Evolutionary conservation across 2,797 vertebrate genomes (phyloP).

Genomic region (Hypotaenidia okinawae): DNA sequence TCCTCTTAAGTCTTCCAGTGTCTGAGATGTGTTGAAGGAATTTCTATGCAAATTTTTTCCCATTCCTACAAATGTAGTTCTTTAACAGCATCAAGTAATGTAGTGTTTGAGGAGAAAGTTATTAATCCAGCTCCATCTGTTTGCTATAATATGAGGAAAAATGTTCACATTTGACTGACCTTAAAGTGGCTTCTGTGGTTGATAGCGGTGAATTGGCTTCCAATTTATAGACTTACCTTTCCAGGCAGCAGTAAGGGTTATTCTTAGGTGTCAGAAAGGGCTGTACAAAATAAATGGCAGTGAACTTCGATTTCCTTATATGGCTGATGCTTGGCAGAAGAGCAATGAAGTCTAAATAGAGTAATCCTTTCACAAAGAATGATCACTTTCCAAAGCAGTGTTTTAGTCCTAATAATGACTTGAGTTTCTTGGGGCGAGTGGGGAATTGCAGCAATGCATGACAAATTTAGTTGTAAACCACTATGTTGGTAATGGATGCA

Average conservation of each 20-base stretch:
- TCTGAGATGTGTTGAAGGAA: not conserved
- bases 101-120: not conserved
- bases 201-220: slow-evolving; percentile 1
- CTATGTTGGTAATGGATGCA: slow-evolving; percentile 17
- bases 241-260: slow-evolving; percentile 46
- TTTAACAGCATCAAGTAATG: not conserved
- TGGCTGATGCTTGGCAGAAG: slow-evolving; percentile 73
- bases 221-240: slow-evolving; percentile 37
- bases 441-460: slow-evolving; percentile 21
- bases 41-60: not conserved
- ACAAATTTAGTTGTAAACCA: slow-evolving; percentile 48
- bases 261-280: slow-evolving; percentile 66
- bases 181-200: not conserved
- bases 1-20: not conserved
- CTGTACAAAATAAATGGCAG: slow-evolving; percentile 69
- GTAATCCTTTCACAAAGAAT: slow-evolving; percentile 68
- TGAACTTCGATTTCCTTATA: slow-evolving; percentile 78
- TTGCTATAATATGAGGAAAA: not conserved
- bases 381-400: slow-evolving; percentile 40
- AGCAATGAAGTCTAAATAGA: slow-evolving; percentile 71
- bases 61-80: not conserved
- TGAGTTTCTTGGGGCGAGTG: not conserved
- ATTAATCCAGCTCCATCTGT: not conserved
- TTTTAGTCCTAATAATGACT: slow-evolving; percentile 42
- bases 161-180: not conserved